A percentile compares a stretch with the other conserved stretches of the same genome.
Conservation (phyloP, 2,888 invertebrate genomes). For the Ophioninae sp. region DNA sequence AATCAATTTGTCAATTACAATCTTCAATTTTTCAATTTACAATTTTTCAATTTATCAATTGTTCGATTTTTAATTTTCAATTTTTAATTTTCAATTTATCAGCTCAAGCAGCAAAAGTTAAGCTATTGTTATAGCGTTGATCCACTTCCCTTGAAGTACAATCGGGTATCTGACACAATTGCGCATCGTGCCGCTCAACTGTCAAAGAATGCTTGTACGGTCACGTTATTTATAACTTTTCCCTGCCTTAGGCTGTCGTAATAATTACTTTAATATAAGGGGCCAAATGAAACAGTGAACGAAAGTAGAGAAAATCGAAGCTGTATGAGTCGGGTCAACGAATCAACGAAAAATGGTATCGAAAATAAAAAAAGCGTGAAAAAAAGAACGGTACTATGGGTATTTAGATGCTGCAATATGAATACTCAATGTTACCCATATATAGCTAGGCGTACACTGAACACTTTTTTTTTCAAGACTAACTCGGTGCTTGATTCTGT, state of each 20-base stretch:
- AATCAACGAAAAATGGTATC: constrained; percentile 49
- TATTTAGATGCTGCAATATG: constrained; percentile 27
- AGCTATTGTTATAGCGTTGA: neutral
- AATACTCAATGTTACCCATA: constrained; percentile 21
- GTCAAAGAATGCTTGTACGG: constrained; percentile 10
- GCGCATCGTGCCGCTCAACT: constrained; percentile 40
- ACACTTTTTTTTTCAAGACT: constrained; percentile 54
- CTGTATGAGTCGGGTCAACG: constrained; percentile 41
- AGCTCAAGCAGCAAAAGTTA: neutral
- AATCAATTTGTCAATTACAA: no score
- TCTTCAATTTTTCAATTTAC: no score
- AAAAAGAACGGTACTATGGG: constrained; percentile 19
- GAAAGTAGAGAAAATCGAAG: constrained; percentile 49
- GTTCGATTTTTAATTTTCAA: no score
- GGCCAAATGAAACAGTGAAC: constrained; percentile 16
- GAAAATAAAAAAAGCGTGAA: constrained; percentile 50
- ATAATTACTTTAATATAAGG: constrained; percentile 11
- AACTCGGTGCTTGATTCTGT: constrained; percentile 56
- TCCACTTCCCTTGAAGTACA: constrained; percentile 42
- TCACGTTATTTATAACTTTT: constrained; percentile 1
- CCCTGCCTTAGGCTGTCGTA: neutral
- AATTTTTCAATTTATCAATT: no score
- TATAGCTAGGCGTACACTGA: constrained; percentile 38
- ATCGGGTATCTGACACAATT: constrained; percentile 46
- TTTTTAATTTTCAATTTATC: neutral